Conservation (phyloP, 1,140 invertebrate species). For the Drosophila saltans region DNA sequence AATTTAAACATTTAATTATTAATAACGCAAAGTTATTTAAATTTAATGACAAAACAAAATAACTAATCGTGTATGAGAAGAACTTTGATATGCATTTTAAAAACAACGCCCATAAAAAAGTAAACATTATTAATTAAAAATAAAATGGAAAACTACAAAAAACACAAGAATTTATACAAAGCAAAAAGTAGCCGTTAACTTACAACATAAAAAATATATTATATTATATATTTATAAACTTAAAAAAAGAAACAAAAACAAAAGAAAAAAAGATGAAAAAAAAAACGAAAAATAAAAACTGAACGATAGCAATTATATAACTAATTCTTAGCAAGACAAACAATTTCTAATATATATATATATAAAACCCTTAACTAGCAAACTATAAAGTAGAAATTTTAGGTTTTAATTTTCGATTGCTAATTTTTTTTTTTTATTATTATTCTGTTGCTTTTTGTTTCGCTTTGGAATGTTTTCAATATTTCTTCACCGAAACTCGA, state of each 20-base stretch:
- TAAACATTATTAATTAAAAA: conserved; percentile 42
- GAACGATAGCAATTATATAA: conserved; percentile 36
- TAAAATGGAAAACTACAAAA: conserved; percentile 42
- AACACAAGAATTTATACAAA: conserved; percentile 74
- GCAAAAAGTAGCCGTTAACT: conserved; percentile 69
- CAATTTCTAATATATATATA: conserved; percentile 13
- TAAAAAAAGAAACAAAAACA: conserved; percentile 36
- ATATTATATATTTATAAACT: conserved; percentile 38
- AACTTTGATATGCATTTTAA: conserved; percentile 80
- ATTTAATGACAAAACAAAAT: conserved; percentile 37
- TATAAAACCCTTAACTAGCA: conserved; percentile 7
- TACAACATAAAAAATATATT: conserved; percentile 58
- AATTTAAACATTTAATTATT: conserved; percentile 20
- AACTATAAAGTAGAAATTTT: conserved; percentile 7
- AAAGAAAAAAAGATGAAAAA: conserved; percentile 29
- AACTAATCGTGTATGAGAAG: conserved; percentile 43
- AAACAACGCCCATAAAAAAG: conserved; percentile 68
- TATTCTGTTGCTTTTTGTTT: background rate
- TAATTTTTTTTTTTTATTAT: background rate
- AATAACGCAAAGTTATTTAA: conserved; percentile 33
- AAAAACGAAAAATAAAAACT: conserved; percentile 10
- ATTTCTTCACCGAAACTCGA: background rate
- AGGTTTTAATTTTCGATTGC: background rate
- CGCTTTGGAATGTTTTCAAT: conserved; percentile 31
- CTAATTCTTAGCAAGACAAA: conserved; percentile 16